Base-by-base conservation (phyloP, 2,888 invertebrate species). In the Eledona agricola region DNA sequence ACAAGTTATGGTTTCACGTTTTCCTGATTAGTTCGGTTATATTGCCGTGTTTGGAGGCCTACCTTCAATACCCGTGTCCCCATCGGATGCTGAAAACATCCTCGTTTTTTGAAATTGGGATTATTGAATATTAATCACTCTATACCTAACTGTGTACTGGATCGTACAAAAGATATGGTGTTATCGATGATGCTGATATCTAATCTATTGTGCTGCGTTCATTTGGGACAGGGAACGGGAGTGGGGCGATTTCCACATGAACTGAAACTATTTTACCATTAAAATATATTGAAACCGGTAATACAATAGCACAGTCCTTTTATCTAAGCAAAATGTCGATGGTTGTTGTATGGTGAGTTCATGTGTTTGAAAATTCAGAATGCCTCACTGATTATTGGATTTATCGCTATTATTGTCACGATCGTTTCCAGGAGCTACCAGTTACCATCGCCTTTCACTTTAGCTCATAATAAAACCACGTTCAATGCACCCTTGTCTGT, bases 231-330 rank as follows among this genome's bases (percentile, higher is more conserved):
- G 17, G 19, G 4, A 25, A 9, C n/a, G 22, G 31, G 31, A 42
- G 13, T 2, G n/a, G n/a, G n/a, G n/a, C 31, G 20, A 16, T 11
- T 42, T 42, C 29, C 29, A 31, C 45, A 45, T 45, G 32, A 42
- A 56, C 51, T 51, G 37, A 51, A 52, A 56, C 22, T 35, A 42
- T 40, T 59, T 59, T 63, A 62, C 59, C 63, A 64, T 64, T 65
- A 65, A 65, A 65, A 65, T 65, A 65, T 65, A 65, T 65, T 65
- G 60, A 64, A 62, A 65, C 57, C 57, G 53, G 62, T 50, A 59
- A 59, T 60, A 59, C 57, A 59, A 35, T 51, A 55, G 37, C 34
- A 57, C 59, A 60, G 57, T 60, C 57, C 50, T 47, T 55, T 53
- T 57, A 4, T 37, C 29, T 22, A 40, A 50, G 40, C 49, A 38